Conservation (phyloP, 2,888 invertebrate species). For the Meta bourneti region DNA sequence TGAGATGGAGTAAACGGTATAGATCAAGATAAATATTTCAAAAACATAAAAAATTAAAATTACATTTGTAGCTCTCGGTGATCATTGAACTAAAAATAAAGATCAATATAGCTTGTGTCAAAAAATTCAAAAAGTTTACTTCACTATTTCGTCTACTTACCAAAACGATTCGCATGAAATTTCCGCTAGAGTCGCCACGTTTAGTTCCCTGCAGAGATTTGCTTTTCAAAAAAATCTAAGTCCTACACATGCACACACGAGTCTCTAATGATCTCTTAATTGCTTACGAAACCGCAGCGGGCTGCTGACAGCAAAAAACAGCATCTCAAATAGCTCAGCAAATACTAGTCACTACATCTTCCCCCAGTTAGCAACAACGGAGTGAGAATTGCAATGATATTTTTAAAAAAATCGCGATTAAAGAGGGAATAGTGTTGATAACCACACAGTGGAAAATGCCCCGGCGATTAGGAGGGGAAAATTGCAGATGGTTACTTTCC, state of each 20-base stretch:
- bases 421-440: not conserved
- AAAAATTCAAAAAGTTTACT: not conserved
- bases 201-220: slow-evolving; percentile 4
- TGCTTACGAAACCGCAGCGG: not conserved
- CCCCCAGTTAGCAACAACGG: not conserved
- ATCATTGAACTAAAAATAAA: no score
- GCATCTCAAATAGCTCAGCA: slow-evolving; percentile 18
- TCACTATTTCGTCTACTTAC: slow-evolving; percentile 40
- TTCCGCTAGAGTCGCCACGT: slow-evolving; percentile 71
- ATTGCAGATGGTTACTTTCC: slow-evolving; percentile 42
- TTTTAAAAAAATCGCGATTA: not conserved
- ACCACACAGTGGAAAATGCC: not conserved
- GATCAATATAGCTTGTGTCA: not conserved
- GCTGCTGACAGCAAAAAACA: not conserved
- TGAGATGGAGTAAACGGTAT: no score
- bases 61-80: no score
- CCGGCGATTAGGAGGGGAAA: not conserved
- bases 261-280: not conserved
- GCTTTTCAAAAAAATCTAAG: not conserved
- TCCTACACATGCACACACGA: slow-evolving; percentile 1
- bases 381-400: not conserved
- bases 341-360: not conserved
- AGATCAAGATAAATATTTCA: no score
- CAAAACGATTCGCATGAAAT: slow-evolving; percentile 70
- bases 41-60: no score